Base-by-base conservation (phyloP, 2,888 invertebrate species). In the Stictocephala bisonia region DNA sequence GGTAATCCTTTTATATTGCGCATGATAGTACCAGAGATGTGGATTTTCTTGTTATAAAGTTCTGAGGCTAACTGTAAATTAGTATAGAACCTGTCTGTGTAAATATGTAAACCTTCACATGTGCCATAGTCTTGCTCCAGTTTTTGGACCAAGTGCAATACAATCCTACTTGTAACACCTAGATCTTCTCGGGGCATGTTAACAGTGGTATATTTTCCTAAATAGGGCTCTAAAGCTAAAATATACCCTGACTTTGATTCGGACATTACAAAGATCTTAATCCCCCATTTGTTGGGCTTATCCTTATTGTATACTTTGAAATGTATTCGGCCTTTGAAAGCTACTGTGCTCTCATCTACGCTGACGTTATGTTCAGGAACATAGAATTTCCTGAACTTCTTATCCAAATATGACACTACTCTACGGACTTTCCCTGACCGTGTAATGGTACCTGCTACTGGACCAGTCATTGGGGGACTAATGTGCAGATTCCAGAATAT, bases 251-350 rank as follows among this genome's bases (percentile, higher is more conserved):
- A 18, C 11, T 6, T 24, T 15, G 71, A 44, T 20, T 71, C 71
- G 4, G 60, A 4, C 7, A 50, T 1, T 1, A 71, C 71, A 71
- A 44, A 71, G 9, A 48, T 31, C 11, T 44, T 71, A 2, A 71
- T 26, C 11, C 71, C 64, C 71, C 71, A 64, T 71, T 71, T 64
- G 1, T 26, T 71, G 1, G 60, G n/a, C n/a, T n/a, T n/a, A n/a
- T n/a, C n/a, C n/a, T n/a, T n/a, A n/a, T n/a, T n/a, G n/a, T n/a
- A n/a, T n/a, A n/a, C n/a, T n/a, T n/a, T n/a, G n/a, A n/a, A n/a
- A n/a, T n/a, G n/a, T n/a, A n/a, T n/a, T n/a, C n/a, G n/a, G n/a
- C 70, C 53, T 40, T 70, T 70, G 40, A 70, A 70, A 24, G 24
- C 70, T 11, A 70, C 56, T 27, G 53, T 70, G 13, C 35, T 20